Evolutionary conservation across 2,888 invertebrate genomes (phyloP).

Genomic region (Ethmia dodecea): DNA sequence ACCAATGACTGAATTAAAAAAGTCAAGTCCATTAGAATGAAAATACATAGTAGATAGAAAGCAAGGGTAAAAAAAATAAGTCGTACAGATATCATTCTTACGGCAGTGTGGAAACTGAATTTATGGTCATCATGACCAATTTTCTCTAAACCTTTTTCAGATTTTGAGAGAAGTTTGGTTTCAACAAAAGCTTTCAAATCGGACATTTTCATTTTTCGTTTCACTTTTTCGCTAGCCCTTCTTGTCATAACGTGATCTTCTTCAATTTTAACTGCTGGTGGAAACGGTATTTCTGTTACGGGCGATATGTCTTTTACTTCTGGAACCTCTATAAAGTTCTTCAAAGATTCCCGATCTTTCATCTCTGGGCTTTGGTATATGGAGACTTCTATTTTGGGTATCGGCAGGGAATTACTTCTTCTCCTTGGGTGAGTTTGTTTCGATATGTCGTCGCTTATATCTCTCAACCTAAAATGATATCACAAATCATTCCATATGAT

Average conservation of each 20-base stretch:
- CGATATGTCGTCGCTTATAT: slow-evolving; percentile 90
- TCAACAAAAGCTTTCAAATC: slow-evolving; percentile 95
- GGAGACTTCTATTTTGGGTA: slow-evolving; percentile 94
- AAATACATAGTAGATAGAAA: slow-evolving; percentile 6
- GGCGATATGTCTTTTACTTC: slow-evolving; percentile 83
- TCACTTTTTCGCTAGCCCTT: slow-evolving; percentile 88
- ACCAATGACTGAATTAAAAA: background rate
- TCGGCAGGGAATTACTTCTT: slow-evolving; percentile 94
- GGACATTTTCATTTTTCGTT: slow-evolving; percentile 93
- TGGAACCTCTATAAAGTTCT: slow-evolving; percentile 88
- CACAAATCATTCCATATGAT: too few relatives aligned
- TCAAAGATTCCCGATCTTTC: slow-evolving; percentile 80
- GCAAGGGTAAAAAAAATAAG: slow-evolving; percentile 35
- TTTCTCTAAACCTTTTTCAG: slow-evolving; percentile 93
- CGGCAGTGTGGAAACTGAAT: slow-evolving; percentile 70
- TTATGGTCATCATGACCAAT: slow-evolving; percentile 88
- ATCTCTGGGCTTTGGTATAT: slow-evolving; percentile 87
- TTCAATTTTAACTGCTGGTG: slow-evolving; percentile 37
- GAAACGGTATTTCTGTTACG: slow-evolving; percentile 73
- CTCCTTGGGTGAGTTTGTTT: slow-evolving; percentile 88
- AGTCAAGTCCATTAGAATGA: background rate
- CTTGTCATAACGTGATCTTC: slow-evolving; percentile 67
- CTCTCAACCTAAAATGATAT: slow-evolving; percentile 81
- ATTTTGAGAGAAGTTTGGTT: slow-evolving; percentile 92
- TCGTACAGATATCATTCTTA: slow-evolving; percentile 82